These are phyloP conservation scores for Stomorhina lunata DNA, from an alignment of 2,888 invertebrate species.

Conservation along the genomic window DNA sequence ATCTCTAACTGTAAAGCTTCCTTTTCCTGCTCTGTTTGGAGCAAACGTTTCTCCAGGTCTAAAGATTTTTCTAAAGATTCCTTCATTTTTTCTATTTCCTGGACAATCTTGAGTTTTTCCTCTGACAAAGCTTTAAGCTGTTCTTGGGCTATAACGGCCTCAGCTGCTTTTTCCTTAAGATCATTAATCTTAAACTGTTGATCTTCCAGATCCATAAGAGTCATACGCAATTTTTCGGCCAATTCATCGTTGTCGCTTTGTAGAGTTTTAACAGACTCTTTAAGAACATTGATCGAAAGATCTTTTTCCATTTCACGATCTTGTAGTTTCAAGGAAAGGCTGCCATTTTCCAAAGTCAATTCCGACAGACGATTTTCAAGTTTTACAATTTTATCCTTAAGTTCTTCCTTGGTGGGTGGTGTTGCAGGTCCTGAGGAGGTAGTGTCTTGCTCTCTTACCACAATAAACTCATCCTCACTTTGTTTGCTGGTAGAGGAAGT, in stretches of 20 bases:
- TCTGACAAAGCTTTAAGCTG: constrained; percentile 65
- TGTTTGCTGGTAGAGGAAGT: constrained; percentile 74
- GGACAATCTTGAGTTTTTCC: constrained; percentile 63
- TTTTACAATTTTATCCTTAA: constrained; percentile 77
- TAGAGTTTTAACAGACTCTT: constrained; percentile 70
- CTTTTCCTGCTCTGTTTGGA: constrained; percentile 73
- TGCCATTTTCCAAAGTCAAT: constrained; percentile 72
- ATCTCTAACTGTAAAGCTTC: constrained; percentile 74
- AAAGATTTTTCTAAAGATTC: constrained; percentile 39
- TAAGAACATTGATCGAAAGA: constrained; percentile 71
- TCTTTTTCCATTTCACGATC: constrained; percentile 75
- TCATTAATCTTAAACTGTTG: constrained; percentile 61
- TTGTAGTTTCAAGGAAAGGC: constrained; percentile 70
- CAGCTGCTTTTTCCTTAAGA: constrained; percentile 65
- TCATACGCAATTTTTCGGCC: constrained; percentile 61
- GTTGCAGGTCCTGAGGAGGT: constrained; percentile 69
- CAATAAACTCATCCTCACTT: constrained; percentile 77
- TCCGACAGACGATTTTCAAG: constrained; percentile 73
- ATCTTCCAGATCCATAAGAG: constrained; percentile 63
- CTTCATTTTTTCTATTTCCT: constrained; percentile 59
- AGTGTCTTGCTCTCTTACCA: constrained; percentile 75
- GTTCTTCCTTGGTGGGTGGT: constrained; percentile 72
- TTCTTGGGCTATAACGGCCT: constrained; percentile 65
- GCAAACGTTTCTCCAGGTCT: constrained; percentile 72
- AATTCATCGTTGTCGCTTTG: constrained; percentile 68